phyloP scores from a whole-genome alignment of 2,113 vertebrate species.

The Dipodomys spectabilis region DNA sequence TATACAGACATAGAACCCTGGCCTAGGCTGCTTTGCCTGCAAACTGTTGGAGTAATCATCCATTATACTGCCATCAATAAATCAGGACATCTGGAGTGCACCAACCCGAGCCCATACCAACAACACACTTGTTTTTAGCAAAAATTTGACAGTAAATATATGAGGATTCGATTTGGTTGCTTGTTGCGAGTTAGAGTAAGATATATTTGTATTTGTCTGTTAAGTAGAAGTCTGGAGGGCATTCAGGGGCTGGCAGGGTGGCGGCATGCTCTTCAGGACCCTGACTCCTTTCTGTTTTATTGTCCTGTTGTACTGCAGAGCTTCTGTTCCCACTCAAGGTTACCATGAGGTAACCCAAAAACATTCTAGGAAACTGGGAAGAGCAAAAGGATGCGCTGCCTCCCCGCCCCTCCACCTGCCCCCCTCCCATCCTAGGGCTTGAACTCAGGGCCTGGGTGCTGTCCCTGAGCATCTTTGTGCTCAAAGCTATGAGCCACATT shows the following conservation, averaged over 20 bases:
- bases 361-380: not conserved
- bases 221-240: conserved; percentile 30
- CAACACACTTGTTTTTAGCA: not conserved
- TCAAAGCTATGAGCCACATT: no score
- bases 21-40: not conserved
- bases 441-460: no score
- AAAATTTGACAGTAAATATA: conserved; percentile 8
- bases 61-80: not conserved
- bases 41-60: not conserved
- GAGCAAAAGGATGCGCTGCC: not conserved
- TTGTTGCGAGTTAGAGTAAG: not conserved
- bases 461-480: no score
- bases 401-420: not conserved
- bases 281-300: not conserved
- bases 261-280: not conserved
- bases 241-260: not conserved
- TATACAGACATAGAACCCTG: not conserved
- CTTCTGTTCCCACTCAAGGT: not conserved
- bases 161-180: conserved; percentile 4
- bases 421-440: no score
- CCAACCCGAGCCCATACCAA: not conserved
- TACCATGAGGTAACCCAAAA: not conserved
- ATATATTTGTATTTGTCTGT: not conserved
- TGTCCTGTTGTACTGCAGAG: not conserved
- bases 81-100: not conserved